Evolutionary conservation across 2,888 invertebrate genomes (phyloP).

Genomic region (Reticulitermes lucifugus): DNA sequence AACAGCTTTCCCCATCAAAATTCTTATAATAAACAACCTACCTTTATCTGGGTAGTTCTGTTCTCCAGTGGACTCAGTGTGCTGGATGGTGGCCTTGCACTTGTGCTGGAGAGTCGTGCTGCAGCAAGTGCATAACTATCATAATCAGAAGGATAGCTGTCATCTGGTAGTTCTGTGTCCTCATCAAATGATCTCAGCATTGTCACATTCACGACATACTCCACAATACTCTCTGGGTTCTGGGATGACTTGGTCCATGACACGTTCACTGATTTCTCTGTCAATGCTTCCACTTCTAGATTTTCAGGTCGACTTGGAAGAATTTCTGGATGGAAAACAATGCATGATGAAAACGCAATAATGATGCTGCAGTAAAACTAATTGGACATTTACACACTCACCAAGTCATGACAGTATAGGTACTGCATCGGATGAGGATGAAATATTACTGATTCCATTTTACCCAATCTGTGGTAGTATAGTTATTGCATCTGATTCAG

Average conservation of each 20-base stretch:
- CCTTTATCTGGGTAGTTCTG: background rate
- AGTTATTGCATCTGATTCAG: too few species aligned
- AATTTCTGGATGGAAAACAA: constrained; percentile 67
- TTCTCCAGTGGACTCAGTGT: constrained; percentile 14
- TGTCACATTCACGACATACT: constrained; percentile 79
- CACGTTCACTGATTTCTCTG: constrained; percentile 78
- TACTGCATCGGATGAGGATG: too few species aligned
- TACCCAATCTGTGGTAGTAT: too few species aligned
- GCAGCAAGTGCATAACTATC: constrained; percentile 43
- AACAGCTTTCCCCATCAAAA: background rate
- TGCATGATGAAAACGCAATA: background rate
- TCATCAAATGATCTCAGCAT: constrained; percentile 75
- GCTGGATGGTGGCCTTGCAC: constrained; percentile 56
- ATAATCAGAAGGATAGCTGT: constrained; percentile 50
- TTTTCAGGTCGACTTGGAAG: constrained; percentile 81
- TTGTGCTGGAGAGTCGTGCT: constrained; percentile 65
- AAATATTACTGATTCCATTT: too few species aligned
- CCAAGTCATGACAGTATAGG: too few species aligned
- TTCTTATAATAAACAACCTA: background rate
- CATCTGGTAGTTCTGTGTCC: constrained; percentile 45
- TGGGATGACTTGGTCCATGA: constrained; percentile 77
- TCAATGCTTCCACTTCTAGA: constrained; percentile 78
- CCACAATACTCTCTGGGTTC: constrained; percentile 73
- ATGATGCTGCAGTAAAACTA: too few species aligned
- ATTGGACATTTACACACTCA: too few species aligned